Percentiles rank a stretch among this genome's conserved stretches.
phyloP scores from a whole-genome alignment of 2,797 vertebrate species.

The Bufotes viridis region DNA sequence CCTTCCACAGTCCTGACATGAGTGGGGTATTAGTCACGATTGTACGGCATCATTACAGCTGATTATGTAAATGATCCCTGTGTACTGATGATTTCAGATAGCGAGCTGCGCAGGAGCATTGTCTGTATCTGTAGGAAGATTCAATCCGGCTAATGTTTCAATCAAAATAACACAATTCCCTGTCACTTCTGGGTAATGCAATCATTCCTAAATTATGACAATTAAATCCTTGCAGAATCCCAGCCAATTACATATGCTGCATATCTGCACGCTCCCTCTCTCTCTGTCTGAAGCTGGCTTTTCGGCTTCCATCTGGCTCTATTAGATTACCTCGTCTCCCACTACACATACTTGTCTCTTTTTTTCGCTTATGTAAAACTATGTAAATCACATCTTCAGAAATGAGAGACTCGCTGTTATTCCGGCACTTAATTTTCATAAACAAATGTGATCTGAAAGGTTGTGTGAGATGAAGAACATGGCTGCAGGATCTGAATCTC shows the following conservation, averaged over 20 bases:
- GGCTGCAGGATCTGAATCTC: slow-evolving; percentile 6
- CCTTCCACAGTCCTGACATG: neutral
- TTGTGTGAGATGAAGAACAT: slow-evolving; percentile 25
- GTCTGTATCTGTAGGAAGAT: slow-evolving; percentile 39
- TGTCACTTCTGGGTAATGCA: slow-evolving; percentile 51
- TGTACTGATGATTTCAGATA: slow-evolving; percentile 22
- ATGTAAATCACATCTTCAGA: slow-evolving; percentile 58
- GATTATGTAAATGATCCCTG: slow-evolving; percentile 45
- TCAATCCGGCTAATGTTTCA: slow-evolving; percentile 46
- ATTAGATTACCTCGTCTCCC: slow-evolving; percentile 59
- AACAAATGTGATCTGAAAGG: slow-evolving; percentile 54
- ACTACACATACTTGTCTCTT: slow-evolving; percentile 44
- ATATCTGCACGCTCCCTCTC: slow-evolving; percentile 25
- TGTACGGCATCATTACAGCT: slow-evolving; percentile 20
- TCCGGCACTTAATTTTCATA: slow-evolving; percentile 62
- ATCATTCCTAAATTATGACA: slow-evolving; percentile 60
- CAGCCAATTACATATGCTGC: slow-evolving; percentile 44
- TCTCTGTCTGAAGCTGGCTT: slow-evolving; percentile 28
- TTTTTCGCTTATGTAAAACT: slow-evolving; percentile 53
- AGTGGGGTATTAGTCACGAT: neutral
- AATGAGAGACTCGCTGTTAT: slow-evolving; percentile 45
- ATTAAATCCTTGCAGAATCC: slow-evolving; percentile 41
- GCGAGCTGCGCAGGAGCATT: neutral
- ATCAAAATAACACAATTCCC: slow-evolving; percentile 56
- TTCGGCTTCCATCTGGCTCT: slow-evolving; percentile 48